These are phyloP conservation scores for Atlantisia rogersi DNA, from an alignment of 2,113 vertebrate species.

Conservation along the genomic window DNA sequence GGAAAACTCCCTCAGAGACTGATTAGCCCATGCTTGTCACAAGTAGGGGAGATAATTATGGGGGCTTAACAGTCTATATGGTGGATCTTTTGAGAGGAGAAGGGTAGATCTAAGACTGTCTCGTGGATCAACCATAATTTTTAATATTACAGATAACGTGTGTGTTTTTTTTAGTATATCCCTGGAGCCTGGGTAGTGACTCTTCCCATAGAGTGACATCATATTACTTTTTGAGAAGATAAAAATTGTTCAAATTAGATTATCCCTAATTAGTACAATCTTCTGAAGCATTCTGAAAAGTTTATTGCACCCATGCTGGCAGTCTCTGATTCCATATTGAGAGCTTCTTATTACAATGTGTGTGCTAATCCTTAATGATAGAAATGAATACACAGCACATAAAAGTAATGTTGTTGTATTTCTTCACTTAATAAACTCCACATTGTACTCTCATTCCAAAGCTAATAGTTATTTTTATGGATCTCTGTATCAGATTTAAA, in stretches of 20 bases:
- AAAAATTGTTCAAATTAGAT: constrained; percentile 84
- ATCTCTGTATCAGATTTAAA: not conserved
- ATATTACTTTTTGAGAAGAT: constrained; percentile 78
- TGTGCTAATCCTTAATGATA: constrained; percentile 67
- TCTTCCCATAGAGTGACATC: constrained; percentile 78
- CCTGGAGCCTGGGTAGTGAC: constrained; percentile 72
- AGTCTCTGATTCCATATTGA: constrained; percentile 71
- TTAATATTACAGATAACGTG: constrained; percentile 80
- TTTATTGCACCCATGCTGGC: constrained; percentile 75
- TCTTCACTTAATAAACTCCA: constrained; percentile 62
- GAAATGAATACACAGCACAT: constrained; percentile 58
- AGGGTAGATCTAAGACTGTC: constrained; percentile 83
- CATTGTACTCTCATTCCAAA: constrained; percentile 5
- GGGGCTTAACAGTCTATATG: constrained; percentile 83
- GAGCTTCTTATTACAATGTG: constrained; percentile 73
- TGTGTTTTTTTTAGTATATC: constrained; percentile 60
- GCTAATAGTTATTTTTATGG: constrained; percentile 21
- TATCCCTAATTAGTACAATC: constrained; percentile 84
- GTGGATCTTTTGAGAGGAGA: constrained; percentile 86
- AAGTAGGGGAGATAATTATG: constrained; percentile 87
- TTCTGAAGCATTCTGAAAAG: constrained; percentile 79
- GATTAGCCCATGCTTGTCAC: constrained; percentile 91
- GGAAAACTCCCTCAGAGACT: constrained; percentile 91
- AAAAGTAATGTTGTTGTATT: constrained; percentile 68
- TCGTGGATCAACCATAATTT: constrained; percentile 80